These are phyloP conservation scores for Lottia scabra DNA, from an alignment of 2,888 invertebrate species.

Conservation along the genomic window DNA sequence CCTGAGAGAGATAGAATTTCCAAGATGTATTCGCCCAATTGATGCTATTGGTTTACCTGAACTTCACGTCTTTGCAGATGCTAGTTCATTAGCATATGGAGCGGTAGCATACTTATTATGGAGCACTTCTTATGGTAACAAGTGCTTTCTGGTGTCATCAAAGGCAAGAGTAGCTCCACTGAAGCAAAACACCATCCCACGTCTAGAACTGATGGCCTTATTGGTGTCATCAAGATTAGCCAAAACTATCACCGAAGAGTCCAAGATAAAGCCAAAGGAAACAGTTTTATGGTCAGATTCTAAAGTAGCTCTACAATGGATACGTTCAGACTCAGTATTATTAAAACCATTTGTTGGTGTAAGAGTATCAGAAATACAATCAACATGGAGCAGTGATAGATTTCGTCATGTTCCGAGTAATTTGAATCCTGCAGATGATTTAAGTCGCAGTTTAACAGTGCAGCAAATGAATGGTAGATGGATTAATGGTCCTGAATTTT, in stretches of 20 bases:
- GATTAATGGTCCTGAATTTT: constrained; percentile 12
- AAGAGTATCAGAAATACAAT: constrained; percentile 15
- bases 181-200: constrained; percentile 13
- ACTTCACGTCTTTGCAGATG: constrained; percentile 12
- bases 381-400: neutral
- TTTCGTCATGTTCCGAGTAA: constrained; percentile 14
- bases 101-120: constrained; percentile 6
- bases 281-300: constrained; percentile 8
- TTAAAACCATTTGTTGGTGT: constrained; percentile 8
- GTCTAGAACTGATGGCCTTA: constrained; percentile 18
- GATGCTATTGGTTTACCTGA: constrained; percentile 12
- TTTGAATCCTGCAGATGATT: constrained; percentile 18
- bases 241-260: constrained; percentile 12
- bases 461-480: constrained; percentile 11
- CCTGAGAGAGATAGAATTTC: neutral
- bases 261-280: constrained; percentile 5
- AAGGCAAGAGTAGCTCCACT: constrained; percentile 18
- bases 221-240: constrained; percentile 14
- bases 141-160: neutral
- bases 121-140: neutral
- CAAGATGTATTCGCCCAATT: constrained; percentile 4
- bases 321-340: constrained; percentile 12
- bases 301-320: constrained; percentile 12
- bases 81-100: constrained; percentile 2
- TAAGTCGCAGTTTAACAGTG: constrained; percentile 15